A percentile compares a stretch with the other conserved stretches of the same genome.
Evolutionary conservation across 2,888 invertebrate genomes (phyloP).

Genomic region (Caenorhabditis sulstoni): DNA sequence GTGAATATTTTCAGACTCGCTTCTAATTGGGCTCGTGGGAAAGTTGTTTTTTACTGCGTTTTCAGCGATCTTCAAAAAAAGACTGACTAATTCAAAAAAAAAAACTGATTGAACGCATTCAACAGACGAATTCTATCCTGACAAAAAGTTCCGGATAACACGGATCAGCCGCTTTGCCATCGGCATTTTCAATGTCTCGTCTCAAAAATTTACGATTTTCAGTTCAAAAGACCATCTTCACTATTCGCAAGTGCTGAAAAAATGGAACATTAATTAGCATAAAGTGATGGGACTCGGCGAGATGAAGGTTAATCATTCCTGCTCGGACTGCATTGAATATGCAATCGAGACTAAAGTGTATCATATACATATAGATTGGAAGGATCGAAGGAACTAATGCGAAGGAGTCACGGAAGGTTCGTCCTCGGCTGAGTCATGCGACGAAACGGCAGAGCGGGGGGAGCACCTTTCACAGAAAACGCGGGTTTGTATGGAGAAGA

Average conservation of each 20-base stretch:
- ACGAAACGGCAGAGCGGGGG: too few relatives aligned
- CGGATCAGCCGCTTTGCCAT: too few relatives aligned
- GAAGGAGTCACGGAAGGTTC: constrained; percentile 20
- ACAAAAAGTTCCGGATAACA: too few relatives aligned
- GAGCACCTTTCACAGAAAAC: neutral
- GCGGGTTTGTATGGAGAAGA: neutral
- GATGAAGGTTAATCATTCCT: constrained; percentile 1
- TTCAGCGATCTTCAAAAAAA: too few relatives aligned
- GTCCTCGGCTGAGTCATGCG: constrained; percentile 13
- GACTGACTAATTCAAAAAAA: too few relatives aligned
- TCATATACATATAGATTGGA: constrained; percentile 33
- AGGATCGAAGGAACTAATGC: constrained; percentile 7
- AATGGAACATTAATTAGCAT: constrained; percentile 20
- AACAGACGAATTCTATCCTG: too few relatives aligned
- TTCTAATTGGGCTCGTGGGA: too few relatives aligned
- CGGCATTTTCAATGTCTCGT: too few relatives aligned
- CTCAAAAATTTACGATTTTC: neutral
- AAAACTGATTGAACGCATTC: too few relatives aligned
- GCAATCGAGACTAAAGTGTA: constrained; percentile 14
- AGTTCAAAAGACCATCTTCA: neutral
- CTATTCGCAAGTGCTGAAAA: neutral
- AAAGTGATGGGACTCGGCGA: neutral
- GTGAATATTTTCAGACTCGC: too few relatives aligned
- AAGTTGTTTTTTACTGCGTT: too few relatives aligned
- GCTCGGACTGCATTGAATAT: constrained; percentile 23